Conservation (phyloP, 2,797 vertebrate species). For the Vespertilio murinus region DNA sequence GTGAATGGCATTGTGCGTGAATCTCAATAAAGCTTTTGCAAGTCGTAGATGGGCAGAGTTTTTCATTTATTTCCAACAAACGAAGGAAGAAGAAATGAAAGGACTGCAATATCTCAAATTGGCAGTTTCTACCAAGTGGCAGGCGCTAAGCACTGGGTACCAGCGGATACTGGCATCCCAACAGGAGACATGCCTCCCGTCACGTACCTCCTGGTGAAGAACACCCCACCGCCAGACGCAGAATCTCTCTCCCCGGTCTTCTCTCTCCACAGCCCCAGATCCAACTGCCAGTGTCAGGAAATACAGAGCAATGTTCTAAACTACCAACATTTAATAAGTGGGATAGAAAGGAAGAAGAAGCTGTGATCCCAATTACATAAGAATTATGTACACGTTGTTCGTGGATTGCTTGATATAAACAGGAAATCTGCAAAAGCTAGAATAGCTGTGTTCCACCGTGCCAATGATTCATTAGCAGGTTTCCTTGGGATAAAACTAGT, state of each 20-base stretch:
- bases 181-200: background rate
- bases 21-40: conserved; percentile 1
- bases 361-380: background rate
- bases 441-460: background rate
- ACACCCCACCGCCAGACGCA: background rate
- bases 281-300: background rate
- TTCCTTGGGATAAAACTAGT: conserved; percentile 41
- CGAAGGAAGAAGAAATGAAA: background rate
- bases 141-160: background rate
- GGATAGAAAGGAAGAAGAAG: background rate
- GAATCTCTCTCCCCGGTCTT: background rate
- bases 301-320: background rate
- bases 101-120: background rate
- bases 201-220: background rate
- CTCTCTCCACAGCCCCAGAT: background rate
- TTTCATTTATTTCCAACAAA: conserved; percentile 18
- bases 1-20: background rate
- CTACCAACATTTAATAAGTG: background rate
- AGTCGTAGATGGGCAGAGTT: background rate
- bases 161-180: background rate
- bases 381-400: background rate
- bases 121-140: background rate
- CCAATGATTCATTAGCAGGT: conserved; percentile 26
- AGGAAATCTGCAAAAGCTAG: background rate
- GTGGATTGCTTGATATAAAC: background rate